Conservation (phyloP, 2,797 vertebrate species). For the Phrynocephalus vlangalii region DNA sequence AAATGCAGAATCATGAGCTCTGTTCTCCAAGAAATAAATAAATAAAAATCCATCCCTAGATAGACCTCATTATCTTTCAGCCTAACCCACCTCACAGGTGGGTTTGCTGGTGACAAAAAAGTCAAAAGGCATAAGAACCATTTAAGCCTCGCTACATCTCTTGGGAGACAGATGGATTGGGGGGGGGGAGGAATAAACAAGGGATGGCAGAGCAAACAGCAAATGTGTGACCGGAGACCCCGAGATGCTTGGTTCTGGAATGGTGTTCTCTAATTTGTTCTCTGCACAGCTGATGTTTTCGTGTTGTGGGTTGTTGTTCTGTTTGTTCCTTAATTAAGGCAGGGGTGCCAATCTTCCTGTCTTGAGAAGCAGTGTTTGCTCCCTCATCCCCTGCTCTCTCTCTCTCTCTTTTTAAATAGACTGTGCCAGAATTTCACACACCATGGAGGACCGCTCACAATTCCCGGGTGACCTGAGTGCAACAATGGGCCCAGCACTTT, state of each 20-base stretch:
- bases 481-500: slow-evolving; percentile 44
- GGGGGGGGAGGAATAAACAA: neutral
- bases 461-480: slow-evolving; percentile 50
- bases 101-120: neutral
- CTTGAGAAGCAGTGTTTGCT: neutral
- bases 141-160: neutral
- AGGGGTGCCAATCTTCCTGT: neutral
- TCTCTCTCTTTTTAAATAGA: no score
- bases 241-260: neutral
- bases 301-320: neutral
- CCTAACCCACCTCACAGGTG: neutral
- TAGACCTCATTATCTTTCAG: no score
- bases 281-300: neutral
- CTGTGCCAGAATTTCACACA: slow-evolving; percentile 32
- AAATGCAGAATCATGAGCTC: neutral
- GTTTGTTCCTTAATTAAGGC: neutral
- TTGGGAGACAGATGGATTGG: neutral
- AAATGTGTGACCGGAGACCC: neutral
- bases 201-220: neutral
- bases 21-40: no score
- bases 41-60: no score
- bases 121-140: neutral
- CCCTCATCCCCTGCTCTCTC: neutral
- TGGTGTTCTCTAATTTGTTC: neutral
- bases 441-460: slow-evolving; percentile 31